phyloP scores from a whole-genome alignment of 2,797 vertebrate species.

The Dendrocincla tyrannina region DNA sequence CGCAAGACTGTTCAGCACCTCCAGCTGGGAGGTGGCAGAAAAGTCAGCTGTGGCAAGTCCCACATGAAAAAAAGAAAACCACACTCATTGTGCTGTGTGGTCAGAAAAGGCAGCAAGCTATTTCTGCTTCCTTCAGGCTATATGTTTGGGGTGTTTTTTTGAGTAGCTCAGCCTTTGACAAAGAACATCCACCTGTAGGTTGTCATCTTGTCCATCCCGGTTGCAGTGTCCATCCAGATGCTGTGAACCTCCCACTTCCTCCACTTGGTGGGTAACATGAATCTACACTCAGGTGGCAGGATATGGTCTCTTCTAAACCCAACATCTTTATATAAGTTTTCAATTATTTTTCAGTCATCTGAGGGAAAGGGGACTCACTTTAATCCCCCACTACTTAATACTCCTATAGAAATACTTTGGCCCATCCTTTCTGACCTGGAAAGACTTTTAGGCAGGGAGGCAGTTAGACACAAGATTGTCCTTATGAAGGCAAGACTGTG shows the following conservation, averaged over 20 bases:
- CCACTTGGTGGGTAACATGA: neutral
- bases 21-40: neutral
- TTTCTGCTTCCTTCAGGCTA: neutral
- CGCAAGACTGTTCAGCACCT: neutral
- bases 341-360: neutral
- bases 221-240: neutral
- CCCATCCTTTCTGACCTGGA: neutral
- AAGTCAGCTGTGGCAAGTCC: neutral
- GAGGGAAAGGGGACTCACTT: neutral
- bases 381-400: neutral
- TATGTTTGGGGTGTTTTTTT: accelerated
- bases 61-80: neutral
- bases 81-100: neutral
- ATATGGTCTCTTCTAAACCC: neutral
- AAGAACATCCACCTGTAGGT: neutral
- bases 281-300: neutral
- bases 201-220: neutral
- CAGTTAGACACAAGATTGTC: neutral
- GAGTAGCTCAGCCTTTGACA: neutral
- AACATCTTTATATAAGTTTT: neutral
- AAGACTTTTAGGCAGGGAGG: neutral
- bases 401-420: neutral
- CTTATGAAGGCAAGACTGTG: neutral
- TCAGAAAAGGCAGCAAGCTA: neutral
- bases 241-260: neutral